phyloP scores from a whole-genome alignment of 1,140 invertebrate genomes.

The Pararge aegeria region DNA sequence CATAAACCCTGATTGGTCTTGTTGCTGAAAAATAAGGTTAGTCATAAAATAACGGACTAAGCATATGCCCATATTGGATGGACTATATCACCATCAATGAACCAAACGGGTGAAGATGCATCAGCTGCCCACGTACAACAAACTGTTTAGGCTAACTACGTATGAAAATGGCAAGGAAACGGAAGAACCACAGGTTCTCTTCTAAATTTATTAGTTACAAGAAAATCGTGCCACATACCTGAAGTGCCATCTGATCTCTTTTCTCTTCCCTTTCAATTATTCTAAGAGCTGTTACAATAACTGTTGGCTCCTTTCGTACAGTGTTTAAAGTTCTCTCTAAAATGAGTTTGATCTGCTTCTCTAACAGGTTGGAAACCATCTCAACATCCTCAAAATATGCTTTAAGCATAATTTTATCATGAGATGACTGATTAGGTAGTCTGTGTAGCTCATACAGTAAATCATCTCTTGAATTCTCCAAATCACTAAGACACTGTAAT shows the following conservation, averaged over 20 bases:
- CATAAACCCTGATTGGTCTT: constrained; percentile 92
- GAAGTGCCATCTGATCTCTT: constrained; percentile 89
- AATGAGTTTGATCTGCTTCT: constrained; percentile 94
- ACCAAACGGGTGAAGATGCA: too few relatives aligned
- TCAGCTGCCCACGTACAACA: too few relatives aligned
- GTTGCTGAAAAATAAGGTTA: constrained; percentile 82
- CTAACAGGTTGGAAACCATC: constrained; percentile 92
- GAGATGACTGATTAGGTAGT: constrained; percentile 92
- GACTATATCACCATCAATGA: too few relatives aligned
- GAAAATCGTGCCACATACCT: constrained; percentile 58
- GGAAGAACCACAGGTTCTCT: too few relatives aligned
- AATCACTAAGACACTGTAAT: constrained; percentile 90
- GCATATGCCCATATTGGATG: too few relatives aligned
- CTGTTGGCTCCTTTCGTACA: constrained; percentile 95
- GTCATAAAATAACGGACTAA: too few relatives aligned
- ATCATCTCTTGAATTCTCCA: constrained; percentile 98
- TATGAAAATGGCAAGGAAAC: too few relatives aligned
- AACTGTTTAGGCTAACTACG: too few relatives aligned
- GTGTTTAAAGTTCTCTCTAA: constrained; percentile 95
- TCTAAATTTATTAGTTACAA: too few relatives aligned
- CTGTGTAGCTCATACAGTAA: constrained; percentile 97
- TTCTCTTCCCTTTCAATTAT: constrained; percentile 99
- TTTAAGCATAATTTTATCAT: constrained; percentile 94
- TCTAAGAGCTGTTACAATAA: constrained; percentile 96
- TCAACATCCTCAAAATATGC: constrained; percentile 98